Evolutionary conservation across 2,113 vertebrate species (phyloP).

Genomic region (Aptenodytes patagonicus): DNA sequence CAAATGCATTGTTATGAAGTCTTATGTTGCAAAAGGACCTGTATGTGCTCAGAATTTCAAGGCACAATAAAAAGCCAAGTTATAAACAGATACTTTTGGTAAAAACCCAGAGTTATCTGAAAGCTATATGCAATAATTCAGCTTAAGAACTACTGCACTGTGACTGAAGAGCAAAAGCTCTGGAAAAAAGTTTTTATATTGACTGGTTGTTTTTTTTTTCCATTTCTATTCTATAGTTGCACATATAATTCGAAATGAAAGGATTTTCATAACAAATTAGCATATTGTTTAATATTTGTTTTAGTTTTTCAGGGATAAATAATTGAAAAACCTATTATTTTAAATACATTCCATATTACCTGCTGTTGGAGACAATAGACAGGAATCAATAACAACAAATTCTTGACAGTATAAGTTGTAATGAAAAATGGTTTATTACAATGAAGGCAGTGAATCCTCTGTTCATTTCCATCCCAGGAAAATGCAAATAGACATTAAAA

Average conservation of each 20-base stretch:
- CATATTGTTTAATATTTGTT: neutral
- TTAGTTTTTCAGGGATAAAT: neutral
- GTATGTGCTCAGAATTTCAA: neutral
- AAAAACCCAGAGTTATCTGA: neutral
- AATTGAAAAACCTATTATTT: constrained; percentile 8
- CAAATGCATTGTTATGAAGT: neutral
- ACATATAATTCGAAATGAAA: neutral
- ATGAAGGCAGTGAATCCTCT: neutral
- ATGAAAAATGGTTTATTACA: neutral
- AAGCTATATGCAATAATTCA: neutral
- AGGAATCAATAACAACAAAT: neutral
- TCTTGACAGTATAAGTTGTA: neutral
- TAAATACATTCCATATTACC: neutral
- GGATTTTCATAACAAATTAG: neutral
- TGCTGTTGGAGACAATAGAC: neutral
- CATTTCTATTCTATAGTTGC: neutral
- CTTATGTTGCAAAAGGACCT: neutral
- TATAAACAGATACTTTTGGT: neutral
- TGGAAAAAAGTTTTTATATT: neutral
- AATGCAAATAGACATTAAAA: neutral
- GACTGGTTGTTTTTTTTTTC: neutral
- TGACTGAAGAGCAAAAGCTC: neutral
- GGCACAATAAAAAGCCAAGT: neutral
- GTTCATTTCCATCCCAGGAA: neutral
- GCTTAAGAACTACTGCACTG: neutral